These are phyloP conservation scores for Taenaris catops DNA, from an alignment of 2,888 invertebrate genomes.

Conservation along the genomic window DNA sequence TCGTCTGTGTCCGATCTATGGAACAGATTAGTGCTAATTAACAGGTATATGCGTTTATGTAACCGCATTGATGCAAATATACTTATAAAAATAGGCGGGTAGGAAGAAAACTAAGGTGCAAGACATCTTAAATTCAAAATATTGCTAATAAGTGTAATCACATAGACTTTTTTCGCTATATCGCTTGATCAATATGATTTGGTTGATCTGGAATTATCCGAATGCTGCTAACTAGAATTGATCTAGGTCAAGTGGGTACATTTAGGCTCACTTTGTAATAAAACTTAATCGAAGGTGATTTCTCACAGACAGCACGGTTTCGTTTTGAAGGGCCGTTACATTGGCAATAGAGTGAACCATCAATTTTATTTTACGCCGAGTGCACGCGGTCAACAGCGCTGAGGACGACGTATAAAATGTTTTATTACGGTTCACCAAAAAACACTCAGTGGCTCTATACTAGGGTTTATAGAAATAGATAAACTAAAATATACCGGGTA, in stretches of 20 bases:
- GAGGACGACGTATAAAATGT: slow-evolving; percentile 69
- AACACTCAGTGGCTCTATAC: slow-evolving; percentile 35
- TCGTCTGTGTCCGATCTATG: too few species aligned
- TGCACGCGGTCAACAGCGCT: slow-evolving; percentile 56
- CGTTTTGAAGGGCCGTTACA: slow-evolving; percentile 75
- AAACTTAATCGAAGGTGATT: slow-evolving; percentile 74
- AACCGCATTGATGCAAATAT: too few species aligned
- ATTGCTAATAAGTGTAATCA: too few species aligned
- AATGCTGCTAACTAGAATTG: too few species aligned
- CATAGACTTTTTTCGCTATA: too few species aligned
- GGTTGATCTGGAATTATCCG: too few species aligned
- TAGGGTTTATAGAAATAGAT: slow-evolving; percentile 2
- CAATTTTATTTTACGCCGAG: slow-evolving; percentile 71
- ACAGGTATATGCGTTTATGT: too few species aligned
- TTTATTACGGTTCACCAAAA: slow-evolving; percentile 64
- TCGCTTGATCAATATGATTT: too few species aligned
- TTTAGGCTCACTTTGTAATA: slow-evolving; percentile 5
- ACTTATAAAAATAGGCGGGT: too few species aligned
- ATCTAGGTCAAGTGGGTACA: slow-evolving; percentile 3
- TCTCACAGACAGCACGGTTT: slow-evolving; percentile 66
- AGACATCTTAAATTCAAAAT: too few species aligned
- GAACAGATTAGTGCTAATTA: too few species aligned
- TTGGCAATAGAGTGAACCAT: slow-evolving; percentile 72
- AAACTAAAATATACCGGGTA: background rate
- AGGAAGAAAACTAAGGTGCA: too few species aligned